These are phyloP conservation scores for Alentia gelatinosa DNA, from an alignment of 2,888 invertebrate genomes.

Conservation along the genomic window DNA sequence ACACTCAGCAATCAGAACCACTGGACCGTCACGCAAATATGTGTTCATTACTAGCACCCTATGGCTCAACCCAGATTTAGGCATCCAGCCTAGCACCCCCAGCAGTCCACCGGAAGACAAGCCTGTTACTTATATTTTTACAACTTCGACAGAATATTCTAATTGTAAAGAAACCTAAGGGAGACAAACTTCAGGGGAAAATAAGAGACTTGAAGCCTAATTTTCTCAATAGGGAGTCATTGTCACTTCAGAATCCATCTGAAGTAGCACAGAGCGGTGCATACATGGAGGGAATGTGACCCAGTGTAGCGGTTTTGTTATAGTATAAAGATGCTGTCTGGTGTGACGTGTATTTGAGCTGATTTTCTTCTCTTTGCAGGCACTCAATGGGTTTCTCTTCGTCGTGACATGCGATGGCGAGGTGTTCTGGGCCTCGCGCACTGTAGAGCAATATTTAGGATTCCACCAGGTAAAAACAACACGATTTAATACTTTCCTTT, in stretches of 20 bases:
- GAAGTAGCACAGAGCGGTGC: neutral
- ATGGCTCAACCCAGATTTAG: neutral
- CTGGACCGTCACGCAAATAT: neutral
- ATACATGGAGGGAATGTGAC: neutral
- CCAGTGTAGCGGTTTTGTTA: no score
- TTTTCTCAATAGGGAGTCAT: neutral
- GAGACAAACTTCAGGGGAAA: neutral
- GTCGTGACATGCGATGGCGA: constrained; percentile 99
- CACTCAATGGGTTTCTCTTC: constrained; percentile 99
- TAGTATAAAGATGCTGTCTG: no score
- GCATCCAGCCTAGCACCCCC: neutral
- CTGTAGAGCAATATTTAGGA: constrained; percentile 99
- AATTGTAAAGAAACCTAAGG: neutral
- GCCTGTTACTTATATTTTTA: constrained; percentile 6
- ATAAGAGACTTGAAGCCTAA: neutral
- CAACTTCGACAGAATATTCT: neutral
- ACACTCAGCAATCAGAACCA: neutral
- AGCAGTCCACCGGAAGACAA: neutral
- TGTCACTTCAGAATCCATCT: neutral
- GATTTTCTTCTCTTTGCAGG: constrained; percentile 82
- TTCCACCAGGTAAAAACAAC: constrained; percentile 97
- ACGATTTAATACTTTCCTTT: neutral
- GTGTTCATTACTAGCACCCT: neutral
- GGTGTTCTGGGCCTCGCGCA: constrained; percentile 99
- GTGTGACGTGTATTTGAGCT: neutral